Evolutionary conservation across 2,113 vertebrate species (phyloP).

Genomic region (Nansenia antarctica): DNA sequence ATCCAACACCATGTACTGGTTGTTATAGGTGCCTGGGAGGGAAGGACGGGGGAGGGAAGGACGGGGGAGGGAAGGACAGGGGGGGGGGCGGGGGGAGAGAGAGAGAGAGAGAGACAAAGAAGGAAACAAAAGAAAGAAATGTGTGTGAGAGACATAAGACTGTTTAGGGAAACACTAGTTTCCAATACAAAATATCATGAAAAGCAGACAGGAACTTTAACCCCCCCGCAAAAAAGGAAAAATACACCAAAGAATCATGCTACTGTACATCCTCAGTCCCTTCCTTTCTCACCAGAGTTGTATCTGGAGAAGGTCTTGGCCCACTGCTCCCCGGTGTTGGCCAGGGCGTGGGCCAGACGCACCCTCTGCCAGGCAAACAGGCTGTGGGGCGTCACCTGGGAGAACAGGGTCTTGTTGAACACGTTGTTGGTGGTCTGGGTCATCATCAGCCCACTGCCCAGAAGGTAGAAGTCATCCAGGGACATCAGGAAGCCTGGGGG

Average conservation of each 20-base stretch:
- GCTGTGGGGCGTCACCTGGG: constrained; percentile 74
- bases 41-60: not conserved
- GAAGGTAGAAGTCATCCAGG: constrained; percentile 92
- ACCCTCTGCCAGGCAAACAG: constrained; percentile 92
- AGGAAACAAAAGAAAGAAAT: not conserved
- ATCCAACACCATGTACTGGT: constrained; percentile 93
- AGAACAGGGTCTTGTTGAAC: constrained; percentile 80
- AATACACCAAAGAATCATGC: not conserved
- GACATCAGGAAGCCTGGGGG: constrained; percentile 86
- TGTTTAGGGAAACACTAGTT: too few relatives aligned
- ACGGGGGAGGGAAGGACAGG: too few relatives aligned
- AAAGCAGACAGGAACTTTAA: too few relatives aligned
- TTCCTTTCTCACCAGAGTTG: constrained; percentile 84
- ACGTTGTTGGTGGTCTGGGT: constrained; percentile 89
- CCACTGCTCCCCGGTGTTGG: constrained; percentile 80
- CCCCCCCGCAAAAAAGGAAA: too few relatives aligned
- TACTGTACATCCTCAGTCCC: not conserved
- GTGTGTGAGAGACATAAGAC: not conserved
- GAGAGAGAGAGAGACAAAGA: not conserved
- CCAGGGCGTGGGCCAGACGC: constrained; percentile 86
- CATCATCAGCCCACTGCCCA: constrained; percentile 87
- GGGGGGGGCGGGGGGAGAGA: not conserved
- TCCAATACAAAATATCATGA: not conserved
- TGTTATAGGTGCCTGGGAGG: constrained; percentile 88
- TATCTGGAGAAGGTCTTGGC: constrained; percentile 80